Base-by-base conservation (phyloP, 2,797 vertebrate genomes). In the Platyrinchus mystaceus region DNA sequence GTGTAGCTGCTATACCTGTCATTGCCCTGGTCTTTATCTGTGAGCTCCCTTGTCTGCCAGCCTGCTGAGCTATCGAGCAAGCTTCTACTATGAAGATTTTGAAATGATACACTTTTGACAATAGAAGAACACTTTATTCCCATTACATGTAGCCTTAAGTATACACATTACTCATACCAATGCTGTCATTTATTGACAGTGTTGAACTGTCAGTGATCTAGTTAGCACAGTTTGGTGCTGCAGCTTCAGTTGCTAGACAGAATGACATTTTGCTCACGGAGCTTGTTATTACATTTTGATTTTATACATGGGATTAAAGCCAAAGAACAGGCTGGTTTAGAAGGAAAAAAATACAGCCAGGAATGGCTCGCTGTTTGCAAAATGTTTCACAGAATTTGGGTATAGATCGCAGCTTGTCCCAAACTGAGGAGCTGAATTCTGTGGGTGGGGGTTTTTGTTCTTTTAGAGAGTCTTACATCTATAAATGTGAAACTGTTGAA, bases 141-240 rank as follows among this genome's bases (percentile, higher is more conserved):
- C 69, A 86, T 94, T 96, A 96, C 68, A 75, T 56, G 59, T 88
- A 86, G 53, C 69, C 85, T 83, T 96, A 97, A 96, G 75, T 93
- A 96, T 93, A 96, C 46, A 95, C 47, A 93, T 97, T 96, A 95
- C 80, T 97, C 94, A 93, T 94, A 97, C 63, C 67, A 79, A 52
- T 71, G 84, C 85, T 95, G 91, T 89, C 85, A 95, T 96, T 97
- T 97, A 95, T 96, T 95, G 94, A 91, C 77, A 89, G 69, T 58
- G 79, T 92, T 77, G 66, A 96, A 86, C 83, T 87, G 75, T 60
- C 43, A 78, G 83, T 93, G 86, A 87, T 92, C 82, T 88, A 95
- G 84, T 97, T 97, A 93, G 79, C 89, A 88, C 94, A 86, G 89
- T 90, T 78, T 84, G 71, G 49, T 92, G 69, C 80, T 85, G 53